Base-by-base conservation (phyloP, 2,797 vertebrate genomes). In the Ctenosaura bakeri region DNA sequence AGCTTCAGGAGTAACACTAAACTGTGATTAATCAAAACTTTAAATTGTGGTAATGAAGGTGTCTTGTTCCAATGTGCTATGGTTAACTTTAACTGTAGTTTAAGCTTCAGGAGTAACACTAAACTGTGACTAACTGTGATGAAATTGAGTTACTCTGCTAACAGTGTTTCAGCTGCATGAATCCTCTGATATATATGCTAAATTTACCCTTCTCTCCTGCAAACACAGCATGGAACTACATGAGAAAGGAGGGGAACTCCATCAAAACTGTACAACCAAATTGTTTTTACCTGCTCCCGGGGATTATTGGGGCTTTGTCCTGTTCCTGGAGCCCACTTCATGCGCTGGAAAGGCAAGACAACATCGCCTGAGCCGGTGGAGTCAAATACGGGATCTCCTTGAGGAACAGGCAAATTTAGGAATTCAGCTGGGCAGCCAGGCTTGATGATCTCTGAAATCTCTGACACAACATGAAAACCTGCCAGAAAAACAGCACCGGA, bases 361-460 rank as follows among this genome's bases (percentile, higher is more conserved):
- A 98, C 96, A 0, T 96, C 90, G 0, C 98, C 97, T 0, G 97
- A 97, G n/a, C 79, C 71, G 0, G 89, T 35, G 0, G 97, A 97
- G 87, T 98, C 98, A 95, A 99, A 99, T 76, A 98, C 69, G 0
- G 95, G 95, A 93, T 99, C 99, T 18, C 98, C 98, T 0, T 84
- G 1, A 0, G 98, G 98, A 71, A 99, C 96, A 59, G 50, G 86
- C 95, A 99, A 98, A 94, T 98, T 98, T 95, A 99, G 98, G 94
- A 99, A 99, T 95, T 99, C 99, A 1, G 99, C 97, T 0, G 99
- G 99, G 89, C 99, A 99, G 78, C 98, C 98, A 0, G 98, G 97
- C 22, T 93, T 95, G 91, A 98, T 97, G 0, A 96, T 96, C 85
- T 97, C 97, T 82, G 98, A 96, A 86, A 99, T 97, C 95, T 99